A percentile compares a stretch with the other conserved stretches of the same genome.
These are phyloP conservation scores for Temnothorax nylanderi DNA, from an alignment of 1,140 invertebrate species.

Conservation along the genomic window DNA sequence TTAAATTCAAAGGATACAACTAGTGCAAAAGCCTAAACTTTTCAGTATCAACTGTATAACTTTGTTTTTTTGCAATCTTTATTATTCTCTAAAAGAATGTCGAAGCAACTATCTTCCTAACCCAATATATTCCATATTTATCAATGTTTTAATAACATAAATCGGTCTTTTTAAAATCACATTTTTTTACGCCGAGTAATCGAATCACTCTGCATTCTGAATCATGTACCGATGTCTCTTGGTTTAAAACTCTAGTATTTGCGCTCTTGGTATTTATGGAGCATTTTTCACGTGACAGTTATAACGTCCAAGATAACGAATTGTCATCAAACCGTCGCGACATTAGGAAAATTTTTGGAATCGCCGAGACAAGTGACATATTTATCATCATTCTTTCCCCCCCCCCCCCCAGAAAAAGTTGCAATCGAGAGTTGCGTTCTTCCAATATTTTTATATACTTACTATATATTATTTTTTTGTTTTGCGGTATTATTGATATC, in stretches of 20 bases:
- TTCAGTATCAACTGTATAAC: not conserved
- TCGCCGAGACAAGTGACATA: not conserved
- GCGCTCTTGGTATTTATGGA: slow-evolving; percentile 42
- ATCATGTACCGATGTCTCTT: slow-evolving; percentile 11
- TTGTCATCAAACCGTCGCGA: not conserved
- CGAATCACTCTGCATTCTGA: not conserved
- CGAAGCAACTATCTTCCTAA: not conserved
- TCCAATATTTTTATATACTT: not conserved
- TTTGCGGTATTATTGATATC: not conserved
- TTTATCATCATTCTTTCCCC: not conserved
- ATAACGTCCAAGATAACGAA: slow-evolving; percentile 36
- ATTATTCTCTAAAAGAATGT: not conserved
- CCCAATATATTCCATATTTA: slow-evolving; percentile 2
- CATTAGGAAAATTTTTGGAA: not conserved
- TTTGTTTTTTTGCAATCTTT: not conserved
- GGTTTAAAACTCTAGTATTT: slow-evolving; percentile 12
- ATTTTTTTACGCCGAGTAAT: not conserved
- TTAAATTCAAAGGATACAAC: not conserved
- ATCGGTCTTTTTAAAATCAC: not conserved
- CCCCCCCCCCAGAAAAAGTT: not conserved
- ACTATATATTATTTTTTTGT: not conserved
- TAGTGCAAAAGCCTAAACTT: not conserved
- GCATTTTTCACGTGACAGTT: slow-evolving; percentile 6
- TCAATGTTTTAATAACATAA: not conserved
- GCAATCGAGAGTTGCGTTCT: too few species aligned